A percentile compares a stretch with the other conserved stretches of the same genome.
Conservation (phyloP, 2,888 invertebrate species). For the Ectobius pallidus region DNA sequence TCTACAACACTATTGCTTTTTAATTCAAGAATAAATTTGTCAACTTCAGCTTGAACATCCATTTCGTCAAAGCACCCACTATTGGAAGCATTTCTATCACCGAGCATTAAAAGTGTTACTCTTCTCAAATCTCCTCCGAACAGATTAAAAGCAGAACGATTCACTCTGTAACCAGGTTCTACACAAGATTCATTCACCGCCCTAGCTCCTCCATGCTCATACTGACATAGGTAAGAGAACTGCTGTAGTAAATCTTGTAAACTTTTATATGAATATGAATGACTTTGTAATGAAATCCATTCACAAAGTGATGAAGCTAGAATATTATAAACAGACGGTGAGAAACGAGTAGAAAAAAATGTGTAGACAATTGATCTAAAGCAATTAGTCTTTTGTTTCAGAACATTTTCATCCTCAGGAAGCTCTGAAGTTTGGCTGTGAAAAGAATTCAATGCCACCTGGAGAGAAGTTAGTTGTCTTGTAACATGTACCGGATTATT, state of each 20-base stretch:
- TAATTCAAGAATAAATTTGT: background rate
- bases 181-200: conserved; percentile 30
- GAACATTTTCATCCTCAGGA: background rate
- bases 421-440: background rate
- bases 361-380: conserved; percentile 24
- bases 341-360: conserved; percentile 34
- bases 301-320: conserved; percentile 19
- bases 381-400: background rate
- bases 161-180: conserved; percentile 23
- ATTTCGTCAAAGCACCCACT: conserved; percentile 27
- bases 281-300: conserved; percentile 21
- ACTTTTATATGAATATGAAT: background rate
- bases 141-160: conserved; percentile 16
- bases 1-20: background rate
- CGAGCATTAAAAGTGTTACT: conserved; percentile 17
- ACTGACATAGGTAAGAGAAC: conserved; percentile 30
- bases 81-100: conserved; percentile 15
- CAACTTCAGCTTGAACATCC: conserved; percentile 33
- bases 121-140: conserved; percentile 10
- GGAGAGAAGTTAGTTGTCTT: conserved; percentile 21
- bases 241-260: conserved; percentile 10
- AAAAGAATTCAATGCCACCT: background rate
- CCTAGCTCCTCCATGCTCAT: conserved; percentile 4
- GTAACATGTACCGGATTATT: background rate
- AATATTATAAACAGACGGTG: conserved; percentile 11